These are phyloP conservation scores for Orchesella flavescens DNA, from an alignment of 2,888 invertebrate species.

Conservation along the genomic window DNA sequence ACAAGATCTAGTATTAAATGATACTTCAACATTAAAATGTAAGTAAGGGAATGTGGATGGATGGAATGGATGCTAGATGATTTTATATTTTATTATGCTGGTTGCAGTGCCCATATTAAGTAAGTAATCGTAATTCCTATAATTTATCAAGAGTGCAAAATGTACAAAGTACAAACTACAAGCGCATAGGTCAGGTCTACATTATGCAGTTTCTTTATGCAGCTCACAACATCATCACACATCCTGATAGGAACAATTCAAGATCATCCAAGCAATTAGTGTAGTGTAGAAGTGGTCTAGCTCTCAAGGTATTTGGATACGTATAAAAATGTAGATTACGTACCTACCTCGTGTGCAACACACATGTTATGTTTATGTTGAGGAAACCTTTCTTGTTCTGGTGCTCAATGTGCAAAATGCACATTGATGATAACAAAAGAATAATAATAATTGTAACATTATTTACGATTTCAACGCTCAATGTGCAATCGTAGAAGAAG, in stretches of 20 bases:
- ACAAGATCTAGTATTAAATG: constrained; percentile 40
- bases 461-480: constrained; percentile 25
- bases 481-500: background rate
- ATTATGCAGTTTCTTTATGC: constrained; percentile 50
- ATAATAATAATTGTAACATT: constrained; percentile 36
- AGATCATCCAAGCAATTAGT: constrained; percentile 61
- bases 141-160: background rate
- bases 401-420: background rate
- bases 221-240: background rate
- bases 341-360: background rate
- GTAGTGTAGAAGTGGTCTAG: too few relatives aligned
- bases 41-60: background rate
- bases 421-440: background rate
- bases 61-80: background rate
- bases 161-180: background rate
- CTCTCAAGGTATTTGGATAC: constrained; percentile 23
- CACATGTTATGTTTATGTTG: background rate
- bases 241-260: constrained; percentile 6
- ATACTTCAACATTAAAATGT: constrained; percentile 1
- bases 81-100: too few relatives aligned
- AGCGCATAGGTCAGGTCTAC: constrained; percentile 45
- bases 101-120: too few relatives aligned
- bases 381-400: background rate
- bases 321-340: background rate
- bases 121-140: background rate